These are phyloP conservation scores for Odontomyia ornata DNA, from an alignment of 2,888 invertebrate genomes.

Conservation along the genomic window DNA sequence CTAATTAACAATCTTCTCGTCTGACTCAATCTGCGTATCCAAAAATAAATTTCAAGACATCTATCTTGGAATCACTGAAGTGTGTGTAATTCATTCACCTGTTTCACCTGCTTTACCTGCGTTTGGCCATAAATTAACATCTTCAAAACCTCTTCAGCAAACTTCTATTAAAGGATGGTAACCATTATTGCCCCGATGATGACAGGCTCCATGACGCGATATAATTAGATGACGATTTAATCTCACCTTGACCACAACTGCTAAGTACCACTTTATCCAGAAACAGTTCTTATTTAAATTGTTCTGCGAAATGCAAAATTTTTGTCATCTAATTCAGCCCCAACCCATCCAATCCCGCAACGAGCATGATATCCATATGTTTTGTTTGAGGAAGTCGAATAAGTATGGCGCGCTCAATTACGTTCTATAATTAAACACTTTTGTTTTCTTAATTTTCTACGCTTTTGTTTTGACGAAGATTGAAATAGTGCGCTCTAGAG, in stretches of 20 bases:
- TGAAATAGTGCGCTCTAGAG: background rate
- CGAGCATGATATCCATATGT: background rate
- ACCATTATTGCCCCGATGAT: background rate
- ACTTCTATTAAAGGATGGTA: no score
- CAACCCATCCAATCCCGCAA: background rate
- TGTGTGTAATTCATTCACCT: constrained; percentile 21
- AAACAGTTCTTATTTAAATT: background rate
- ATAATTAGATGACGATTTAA: constrained; percentile 9
- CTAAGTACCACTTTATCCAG: background rate
- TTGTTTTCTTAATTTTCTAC: background rate
- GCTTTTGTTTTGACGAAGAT: background rate
- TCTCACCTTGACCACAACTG: constrained; percentile 36
- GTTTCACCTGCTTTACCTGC: constrained; percentile 2
- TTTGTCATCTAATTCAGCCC: background rate
- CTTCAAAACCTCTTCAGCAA: background rate
- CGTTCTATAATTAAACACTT: constrained; percentile 19
- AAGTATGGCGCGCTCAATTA: constrained; percentile 16
- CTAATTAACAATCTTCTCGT: background rate
- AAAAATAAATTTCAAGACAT: background rate
- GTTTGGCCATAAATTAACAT: background rate
- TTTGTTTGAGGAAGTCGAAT: background rate
- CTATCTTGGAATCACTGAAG: constrained; percentile 15
- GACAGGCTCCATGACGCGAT: background rate
- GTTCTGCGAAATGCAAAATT: background rate
- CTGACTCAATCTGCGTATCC: background rate